Base-by-base conservation (phyloP, 23 tunicate genomes). In the Styela clava region DNA sequence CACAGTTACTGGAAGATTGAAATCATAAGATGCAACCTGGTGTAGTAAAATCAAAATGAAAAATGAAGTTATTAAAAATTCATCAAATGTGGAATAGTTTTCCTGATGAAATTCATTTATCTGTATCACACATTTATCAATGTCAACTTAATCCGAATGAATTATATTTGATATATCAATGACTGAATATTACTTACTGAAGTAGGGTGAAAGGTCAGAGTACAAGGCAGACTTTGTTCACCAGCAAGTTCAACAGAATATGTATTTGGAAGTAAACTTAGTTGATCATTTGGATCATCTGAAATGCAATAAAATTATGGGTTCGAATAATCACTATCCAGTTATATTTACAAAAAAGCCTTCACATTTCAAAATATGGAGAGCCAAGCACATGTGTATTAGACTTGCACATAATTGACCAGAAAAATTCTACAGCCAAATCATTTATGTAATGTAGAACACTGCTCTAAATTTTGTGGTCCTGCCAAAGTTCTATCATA, bases 21-120 rank as follows among this genome's bases (percentile, higher is more conserved):
- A 93, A 73, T 93, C 98, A 76, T 93, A 93, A 3, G 89, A 83
- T 9, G 98, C 98, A 67, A 91, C 83, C 97, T 91, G 74, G 2
- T 3, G 52, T 21, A 69, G 1, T 22, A 23, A 74, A 0, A 0
- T n/a, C n/a, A n/a, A n/a, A n/a, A n/a, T n/a, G n/a, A n/a, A n/a
- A 31, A 74, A 74, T 68, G 25, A 29, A 68, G 22, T 68, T 12
- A 20, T 68, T 16, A 68, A 21, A 68, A 16, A 23, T 68, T 68
- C 9, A 16, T 68, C 29, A 16, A 18, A 68, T 23, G 26, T 68
- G n/a, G n/a, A n/a, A n/a, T n/a, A n/a, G n/a, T n/a, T n/a, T n/a
- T n/a, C n/a, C n/a, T n/a, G n/a, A n/a, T n/a, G n/a, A n/a, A n/a
- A n/a, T n/a, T n/a, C n/a, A n/a, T n/a, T n/a, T n/a, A n/a, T n/a